A percentile compares a stretch with the other conserved stretches of the same genome.
phyloP scores from a whole-genome alignment of 1,140 invertebrate genomes.

The Calephelis virginiensis region DNA sequence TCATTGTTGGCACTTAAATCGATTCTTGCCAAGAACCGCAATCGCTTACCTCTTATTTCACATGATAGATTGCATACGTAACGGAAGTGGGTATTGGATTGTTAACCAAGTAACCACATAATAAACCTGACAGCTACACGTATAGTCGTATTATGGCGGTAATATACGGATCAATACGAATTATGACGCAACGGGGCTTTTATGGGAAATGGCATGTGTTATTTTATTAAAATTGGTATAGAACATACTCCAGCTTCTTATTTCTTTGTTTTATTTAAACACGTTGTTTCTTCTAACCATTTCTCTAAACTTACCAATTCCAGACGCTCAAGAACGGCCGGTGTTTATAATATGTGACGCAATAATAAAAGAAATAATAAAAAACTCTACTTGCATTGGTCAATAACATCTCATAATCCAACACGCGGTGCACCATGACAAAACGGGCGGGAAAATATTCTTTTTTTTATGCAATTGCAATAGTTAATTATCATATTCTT shows the following conservation, averaged over 20 bases:
- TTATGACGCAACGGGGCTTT: not conserved
- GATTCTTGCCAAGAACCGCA: slow-evolving; percentile 56
- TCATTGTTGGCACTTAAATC: slow-evolving; percentile 54
- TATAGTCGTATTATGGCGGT: not conserved
- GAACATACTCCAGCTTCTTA: not conserved
- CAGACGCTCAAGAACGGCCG: no score
- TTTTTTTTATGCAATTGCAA: no score
- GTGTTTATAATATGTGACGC: no score
- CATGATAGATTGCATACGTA: slow-evolving; percentile 64
- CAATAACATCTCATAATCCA: no score
- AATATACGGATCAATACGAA: not conserved
- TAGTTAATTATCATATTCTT: no score
- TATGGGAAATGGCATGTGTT: not conserved
- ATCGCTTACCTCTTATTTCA: slow-evolving; percentile 51
- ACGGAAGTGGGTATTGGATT: slow-evolving; percentile 49
- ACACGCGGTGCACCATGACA: no score
- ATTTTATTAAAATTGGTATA: not conserved
- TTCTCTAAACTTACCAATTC: no score
- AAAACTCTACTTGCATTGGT: no score
- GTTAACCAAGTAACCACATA: slow-evolving; percentile 47
- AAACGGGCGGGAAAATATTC: no score
- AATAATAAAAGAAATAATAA: no score
- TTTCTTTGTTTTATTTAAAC: no score
- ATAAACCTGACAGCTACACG: slow-evolving; percentile 25
- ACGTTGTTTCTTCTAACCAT: no score